These are phyloP conservation scores for Pachyseris speciosa DNA, from an alignment of 64 coral and sea anemone genomes.

Conservation along the genomic window DNA sequence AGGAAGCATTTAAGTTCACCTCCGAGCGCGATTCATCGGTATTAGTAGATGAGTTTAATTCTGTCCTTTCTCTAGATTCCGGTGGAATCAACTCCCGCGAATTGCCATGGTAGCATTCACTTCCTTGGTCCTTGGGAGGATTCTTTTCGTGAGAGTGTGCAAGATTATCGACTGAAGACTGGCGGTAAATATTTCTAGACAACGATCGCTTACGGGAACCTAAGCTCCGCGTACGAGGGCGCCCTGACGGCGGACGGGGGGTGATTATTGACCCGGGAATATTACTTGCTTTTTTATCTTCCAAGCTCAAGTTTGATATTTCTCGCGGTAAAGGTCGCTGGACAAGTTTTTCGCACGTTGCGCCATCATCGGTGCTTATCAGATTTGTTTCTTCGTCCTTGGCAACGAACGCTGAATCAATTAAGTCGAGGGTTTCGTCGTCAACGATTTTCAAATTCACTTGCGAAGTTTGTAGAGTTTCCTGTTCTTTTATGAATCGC, in stretches of 20 bases:
- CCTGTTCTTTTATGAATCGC: slow-evolving; percentile 95
- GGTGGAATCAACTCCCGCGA: not conserved
- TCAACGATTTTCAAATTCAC: slow-evolving; percentile 82
- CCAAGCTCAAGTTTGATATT: slow-evolving; percentile 13
- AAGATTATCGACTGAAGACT: not conserved
- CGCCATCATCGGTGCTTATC: slow-evolving; percentile 39
- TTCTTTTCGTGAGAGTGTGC: not conserved
- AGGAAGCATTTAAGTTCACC: slow-evolving; percentile 46
- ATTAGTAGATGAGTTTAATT: not conserved
- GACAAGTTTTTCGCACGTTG: not conserved
- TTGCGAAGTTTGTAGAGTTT: slow-evolving; percentile 91
- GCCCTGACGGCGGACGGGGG: slow-evolving; percentile 51
- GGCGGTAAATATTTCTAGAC: not conserved
- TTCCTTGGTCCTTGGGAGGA: not conserved
- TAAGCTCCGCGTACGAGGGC: slow-evolving; percentile 38
- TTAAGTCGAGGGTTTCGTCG: slow-evolving; percentile 93
- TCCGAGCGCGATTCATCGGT: not conserved
- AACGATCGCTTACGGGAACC: not conserved
- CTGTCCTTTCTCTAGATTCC: not conserved
- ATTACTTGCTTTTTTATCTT: not conserved
- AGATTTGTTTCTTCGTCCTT: slow-evolving; percentile 67
- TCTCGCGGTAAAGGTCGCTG: not conserved
- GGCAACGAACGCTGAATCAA: slow-evolving; percentile 87
- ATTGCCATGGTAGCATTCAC: not conserved
- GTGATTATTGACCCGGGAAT: not conserved